Evolutionary conservation across 1,140 invertebrate genomes (phyloP).

Genomic region (Oppia nitens): DNA sequence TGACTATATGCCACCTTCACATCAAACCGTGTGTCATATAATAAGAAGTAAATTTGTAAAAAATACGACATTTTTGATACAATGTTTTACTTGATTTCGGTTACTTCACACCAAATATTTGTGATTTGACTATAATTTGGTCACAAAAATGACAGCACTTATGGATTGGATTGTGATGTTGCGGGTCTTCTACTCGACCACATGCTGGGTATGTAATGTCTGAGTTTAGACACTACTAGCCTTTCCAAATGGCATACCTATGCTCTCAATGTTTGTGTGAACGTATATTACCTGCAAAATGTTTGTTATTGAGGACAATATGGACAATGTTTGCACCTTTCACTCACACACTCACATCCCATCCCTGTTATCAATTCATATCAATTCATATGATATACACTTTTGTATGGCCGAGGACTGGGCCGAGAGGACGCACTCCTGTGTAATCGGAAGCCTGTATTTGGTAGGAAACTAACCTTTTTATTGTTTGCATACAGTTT

Average conservation of each 20-base stretch:
- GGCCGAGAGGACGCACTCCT: background rate
- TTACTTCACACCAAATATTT: too few relatives aligned
- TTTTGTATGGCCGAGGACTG: too few relatives aligned
- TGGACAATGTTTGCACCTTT: background rate
- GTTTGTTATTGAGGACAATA: background rate
- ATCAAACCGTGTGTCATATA: too few relatives aligned
- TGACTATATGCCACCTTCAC: background rate
- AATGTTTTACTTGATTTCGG: too few relatives aligned
- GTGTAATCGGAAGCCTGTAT: background rate
- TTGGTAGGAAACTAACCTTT: background rate
- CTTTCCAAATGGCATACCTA: background rate
- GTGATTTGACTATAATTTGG: too few relatives aligned
- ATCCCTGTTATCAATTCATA: background rate
- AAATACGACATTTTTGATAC: too few relatives aligned
- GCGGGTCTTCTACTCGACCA: background rate
- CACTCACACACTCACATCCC: too few relatives aligned
- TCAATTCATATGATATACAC: too few relatives aligned
- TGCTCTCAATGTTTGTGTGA: too few relatives aligned
- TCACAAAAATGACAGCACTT: background rate
- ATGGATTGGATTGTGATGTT: background rate
- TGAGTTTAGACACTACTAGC: too few relatives aligned
- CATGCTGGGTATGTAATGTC: background rate
- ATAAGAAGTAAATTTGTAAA: too few relatives aligned
- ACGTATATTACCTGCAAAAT: too few relatives aligned
- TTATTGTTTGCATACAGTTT: background rate